phyloP scores from a whole-genome alignment of 2,888 invertebrate genomes.

The Iselma pallidipennis region DNA sequence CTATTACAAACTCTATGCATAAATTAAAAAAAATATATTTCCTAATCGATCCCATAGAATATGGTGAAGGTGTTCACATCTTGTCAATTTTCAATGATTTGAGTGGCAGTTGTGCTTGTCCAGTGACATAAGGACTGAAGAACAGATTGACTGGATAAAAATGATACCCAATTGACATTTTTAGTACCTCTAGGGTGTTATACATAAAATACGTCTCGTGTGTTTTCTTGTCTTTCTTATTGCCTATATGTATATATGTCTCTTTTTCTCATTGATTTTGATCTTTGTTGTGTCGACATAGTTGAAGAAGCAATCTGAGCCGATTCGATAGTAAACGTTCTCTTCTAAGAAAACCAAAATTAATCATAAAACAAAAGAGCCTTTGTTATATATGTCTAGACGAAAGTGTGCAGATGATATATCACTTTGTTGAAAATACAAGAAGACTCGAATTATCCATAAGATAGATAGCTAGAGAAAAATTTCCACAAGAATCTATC shows the following conservation, averaged over 20 bases:
- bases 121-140: no score
- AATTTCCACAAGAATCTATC: background rate
- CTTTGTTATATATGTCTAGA: slow-evolving; percentile 14
- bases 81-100: no score
- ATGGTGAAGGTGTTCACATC: no score
- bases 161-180: slow-evolving; percentile 15
- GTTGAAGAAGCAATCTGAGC: slow-evolving; percentile 19
- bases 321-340: slow-evolving; percentile 11
- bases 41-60: no score
- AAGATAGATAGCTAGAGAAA: background rate
- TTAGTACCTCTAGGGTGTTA: slow-evolving; percentile 10
- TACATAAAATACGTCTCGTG: slow-evolving; percentile 24
- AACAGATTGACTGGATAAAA: no score
- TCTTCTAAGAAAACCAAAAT: slow-evolving; percentile 20
- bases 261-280: no score
- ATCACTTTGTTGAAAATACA: slow-evolving; percentile 15
- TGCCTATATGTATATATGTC: no score
- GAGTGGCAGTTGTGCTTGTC: no score
- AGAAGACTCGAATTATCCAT: slow-evolving; percentile 5
- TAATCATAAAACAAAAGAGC: slow-evolving; percentile 26
- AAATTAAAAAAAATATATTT: no score
- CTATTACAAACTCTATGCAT: no score
- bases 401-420: slow-evolving; percentile 21
- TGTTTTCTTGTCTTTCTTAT: no score
- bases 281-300: background rate